Evolutionary conservation across 2,888 invertebrate genomes (phyloP).

Genomic region (Agapostemon virescens): DNA sequence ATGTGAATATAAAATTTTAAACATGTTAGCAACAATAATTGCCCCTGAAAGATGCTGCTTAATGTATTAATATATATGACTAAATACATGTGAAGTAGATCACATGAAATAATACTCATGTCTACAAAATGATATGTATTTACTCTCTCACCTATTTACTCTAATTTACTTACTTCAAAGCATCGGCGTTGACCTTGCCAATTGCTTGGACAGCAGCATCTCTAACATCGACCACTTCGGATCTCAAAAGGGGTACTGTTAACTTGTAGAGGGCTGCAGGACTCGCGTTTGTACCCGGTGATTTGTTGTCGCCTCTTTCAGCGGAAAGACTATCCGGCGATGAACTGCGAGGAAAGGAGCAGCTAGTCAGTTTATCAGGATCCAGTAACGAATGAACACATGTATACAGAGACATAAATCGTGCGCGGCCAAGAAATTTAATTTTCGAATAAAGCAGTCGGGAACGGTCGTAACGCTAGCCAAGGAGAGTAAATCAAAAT

Average conservation of each 20-base stretch:
- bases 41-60: no score
- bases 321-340: slow-evolving; percentile 94
- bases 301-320: slow-evolving; percentile 89
- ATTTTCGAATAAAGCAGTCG: slow-evolving; percentile 57
- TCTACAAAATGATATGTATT: no score
- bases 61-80: no score
- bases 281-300: slow-evolving; percentile 87
- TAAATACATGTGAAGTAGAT: no score
- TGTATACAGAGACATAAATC: slow-evolving; percentile 29
- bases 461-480: slow-evolving; percentile 66
- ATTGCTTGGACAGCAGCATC: slow-evolving; percentile 96
- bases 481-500: slow-evolving; percentile 50
- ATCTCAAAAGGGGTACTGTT: slow-evolving; percentile 94
- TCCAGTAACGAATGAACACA: background rate
- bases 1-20: no score
- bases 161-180: slow-evolving; percentile 88
- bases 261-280: slow-evolving; percentile 95
- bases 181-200: slow-evolving; percentile 96
- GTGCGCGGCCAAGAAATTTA: slow-evolving; percentile 45
- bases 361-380: background rate
- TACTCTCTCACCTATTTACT: no score
- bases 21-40: no score
- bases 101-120: no score
- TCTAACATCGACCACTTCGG: slow-evolving; percentile 95
- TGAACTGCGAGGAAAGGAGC: slow-evolving; percentile 84